Conservation (phyloP, 53 echinoderm and acorn worm genomes). For the Pentamera pediparva region DNA sequence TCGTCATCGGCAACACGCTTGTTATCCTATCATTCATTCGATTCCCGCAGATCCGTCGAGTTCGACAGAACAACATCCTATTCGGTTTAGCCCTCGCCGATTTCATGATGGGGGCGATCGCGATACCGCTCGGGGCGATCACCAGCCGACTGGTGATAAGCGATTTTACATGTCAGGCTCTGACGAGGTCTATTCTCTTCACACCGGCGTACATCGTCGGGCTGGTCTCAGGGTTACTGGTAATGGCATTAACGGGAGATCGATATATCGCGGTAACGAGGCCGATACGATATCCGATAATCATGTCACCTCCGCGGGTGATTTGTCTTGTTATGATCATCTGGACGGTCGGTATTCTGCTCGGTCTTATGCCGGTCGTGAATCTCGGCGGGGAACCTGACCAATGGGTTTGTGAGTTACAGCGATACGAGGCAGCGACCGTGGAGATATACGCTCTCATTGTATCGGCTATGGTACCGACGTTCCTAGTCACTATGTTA, state of each 20-base stretch:
- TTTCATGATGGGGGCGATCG: background rate
- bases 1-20: background rate
- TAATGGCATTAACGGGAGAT: constrained; percentile 3
- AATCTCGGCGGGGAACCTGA: constrained; percentile 7
- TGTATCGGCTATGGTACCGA: background rate
- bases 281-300: background rate
- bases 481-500: background rate
- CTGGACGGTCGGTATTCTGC: background rate
- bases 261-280: constrained; percentile 2
- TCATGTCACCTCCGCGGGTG: background rate
- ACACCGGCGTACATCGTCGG: background rate
- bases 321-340: background rate
- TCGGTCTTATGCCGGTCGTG: background rate
- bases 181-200: constrained; percentile 6
- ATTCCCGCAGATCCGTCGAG: background rate
- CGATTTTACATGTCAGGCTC: background rate
- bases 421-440: background rate
- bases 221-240: background rate
- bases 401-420: constrained; percentile 19
- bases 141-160: background rate
- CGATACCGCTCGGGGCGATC: background rate
- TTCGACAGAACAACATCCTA: background rate
- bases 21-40: background rate
- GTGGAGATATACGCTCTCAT: background rate
- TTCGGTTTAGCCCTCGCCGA: constrained; percentile 1